Evolutionary conservation across 2,888 invertebrate genomes (phyloP), one percentile per base, ranked within the genome.

Genomic region (Mesorhabditis spiculigera): DNA sequence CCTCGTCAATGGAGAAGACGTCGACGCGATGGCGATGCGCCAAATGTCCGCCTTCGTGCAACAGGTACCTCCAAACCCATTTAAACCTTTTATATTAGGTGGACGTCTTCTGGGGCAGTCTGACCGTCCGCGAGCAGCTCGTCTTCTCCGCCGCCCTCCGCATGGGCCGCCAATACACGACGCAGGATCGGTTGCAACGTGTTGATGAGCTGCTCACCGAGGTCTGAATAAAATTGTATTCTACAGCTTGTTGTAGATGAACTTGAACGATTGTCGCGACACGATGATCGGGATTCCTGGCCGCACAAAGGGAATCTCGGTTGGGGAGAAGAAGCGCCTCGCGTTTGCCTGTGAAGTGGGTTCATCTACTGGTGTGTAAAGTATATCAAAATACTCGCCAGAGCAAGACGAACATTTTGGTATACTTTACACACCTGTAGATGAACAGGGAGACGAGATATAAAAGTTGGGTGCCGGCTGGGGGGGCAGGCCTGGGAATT

Each of bases 291-390:
- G 82, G 43, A 75, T 79, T 13, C 78, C 79, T 5, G 76, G 76
- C 63, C 66, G 77, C 62, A 70, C 74, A 43, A 93, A 93, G 86
- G 92, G 93, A 0, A 89, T 96, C 2, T 95, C 95, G 0, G 94
- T 95, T 0, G 95, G 95, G 0, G 95, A 96, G 86, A 91, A 92
- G 85, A 95, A 95, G 85, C 89, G 95, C 69, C 88, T 96, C 41
- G 92, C 94, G 0, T 95, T 96, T 86, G 95, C 95, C 4, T 92
- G 93, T 3, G 95, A 95, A 89, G 92, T 92, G 87, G 4, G 8
- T 13, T 16, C 63, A 63, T 28, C 13, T 63, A 16, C 58, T 16
- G 58, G n/a, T 5, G 6, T 65, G 28, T 10, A 28, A 28, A 28
- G 28, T 28, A 28, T 28, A 28, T 3, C 1, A 28, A 28, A 28